A percentile compares a stretch with the other conserved stretches of the same genome.
These are phyloP conservation scores for Hecatera dysodea DNA, from an alignment of 2,888 invertebrate species.

Conservation along the genomic window DNA sequence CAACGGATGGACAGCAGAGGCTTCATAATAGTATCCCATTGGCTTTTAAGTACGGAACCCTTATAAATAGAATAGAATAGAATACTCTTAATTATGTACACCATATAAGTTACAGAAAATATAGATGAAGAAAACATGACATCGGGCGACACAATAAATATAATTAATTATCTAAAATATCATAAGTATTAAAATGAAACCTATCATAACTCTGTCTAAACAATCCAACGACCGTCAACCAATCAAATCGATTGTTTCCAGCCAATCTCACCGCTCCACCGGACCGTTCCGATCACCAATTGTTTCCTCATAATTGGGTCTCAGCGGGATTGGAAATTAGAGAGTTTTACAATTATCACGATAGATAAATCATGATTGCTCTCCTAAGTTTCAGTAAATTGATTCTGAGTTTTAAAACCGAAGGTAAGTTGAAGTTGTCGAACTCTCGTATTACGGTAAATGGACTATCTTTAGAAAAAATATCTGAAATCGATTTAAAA, in stretches of 20 bases:
- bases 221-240: constrained; percentile 30
- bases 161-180: background rate
- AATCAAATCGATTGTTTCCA: constrained; percentile 50
- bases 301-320: constrained; percentile 64
- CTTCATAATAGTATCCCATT: too few species aligned
- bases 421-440: background rate
- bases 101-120: too few species aligned
- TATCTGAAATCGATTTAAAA: background rate
- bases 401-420: constrained; percentile 28
- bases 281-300: constrained; percentile 50
- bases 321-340: constrained; percentile 51
- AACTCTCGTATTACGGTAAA: constrained; percentile 8
- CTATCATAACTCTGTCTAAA: constrained; percentile 33
- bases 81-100: too few species aligned
- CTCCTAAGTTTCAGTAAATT: constrained; percentile 49
- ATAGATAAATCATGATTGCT: constrained; percentile 55
- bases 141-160: too few species aligned
- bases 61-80: too few species aligned
- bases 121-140: too few species aligned
- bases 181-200: constrained; percentile 18
- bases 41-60: too few species aligned
- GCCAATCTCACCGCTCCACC: constrained; percentile 42
- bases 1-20: too few species aligned
- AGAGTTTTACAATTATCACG: constrained; percentile 64
- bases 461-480: background rate